A percentile compares a stretch with the other conserved stretches of the same genome.
These are phyloP conservation scores for Salarias fasciatus DNA, from an alignment of 2,797 vertebrate species.

Conservation along the genomic window DNA sequence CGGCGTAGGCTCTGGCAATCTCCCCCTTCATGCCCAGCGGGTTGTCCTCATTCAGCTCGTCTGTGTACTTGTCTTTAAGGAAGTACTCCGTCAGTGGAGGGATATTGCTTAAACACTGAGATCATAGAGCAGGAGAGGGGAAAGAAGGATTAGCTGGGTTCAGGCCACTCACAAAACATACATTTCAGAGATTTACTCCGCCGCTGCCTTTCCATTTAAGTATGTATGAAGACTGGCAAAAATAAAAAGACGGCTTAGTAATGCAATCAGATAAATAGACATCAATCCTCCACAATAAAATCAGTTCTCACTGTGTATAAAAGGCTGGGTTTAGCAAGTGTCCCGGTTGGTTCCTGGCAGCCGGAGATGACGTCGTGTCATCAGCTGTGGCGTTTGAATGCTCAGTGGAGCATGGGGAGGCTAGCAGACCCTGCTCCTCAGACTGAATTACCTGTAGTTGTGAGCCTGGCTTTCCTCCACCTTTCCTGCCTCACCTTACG, in stretches of 20 bases:
- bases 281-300: too few species aligned
- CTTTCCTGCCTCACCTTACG: too few species aligned
- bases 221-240: background rate
- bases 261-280: background rate
- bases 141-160: constrained; percentile 7
- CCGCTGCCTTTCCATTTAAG: background rate
- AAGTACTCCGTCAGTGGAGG: constrained; percentile 97
- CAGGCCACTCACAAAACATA: background rate
- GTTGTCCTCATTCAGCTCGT: constrained; percentile 98
- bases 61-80: constrained; percentile 95
- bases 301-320: too few species aligned
- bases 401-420: too few species aligned
- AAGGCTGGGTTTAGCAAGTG: too few species aligned
- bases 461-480: too few species aligned
- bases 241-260: background rate
- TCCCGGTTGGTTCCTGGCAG: too few species aligned
- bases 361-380: too few species aligned
- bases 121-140: background rate
- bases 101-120: constrained; percentile 97
- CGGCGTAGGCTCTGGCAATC: constrained; percentile 95
- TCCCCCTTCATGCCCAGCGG: constrained; percentile 98
- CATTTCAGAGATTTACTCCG: background rate
- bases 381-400: too few species aligned
- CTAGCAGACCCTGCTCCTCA: too few species aligned
- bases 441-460: too few species aligned